Evolutionary conservation across 2,888 invertebrate species (phyloP), one percentile per base, ranked within the genome.

Genomic region (Osmoderma eremita): DNA sequence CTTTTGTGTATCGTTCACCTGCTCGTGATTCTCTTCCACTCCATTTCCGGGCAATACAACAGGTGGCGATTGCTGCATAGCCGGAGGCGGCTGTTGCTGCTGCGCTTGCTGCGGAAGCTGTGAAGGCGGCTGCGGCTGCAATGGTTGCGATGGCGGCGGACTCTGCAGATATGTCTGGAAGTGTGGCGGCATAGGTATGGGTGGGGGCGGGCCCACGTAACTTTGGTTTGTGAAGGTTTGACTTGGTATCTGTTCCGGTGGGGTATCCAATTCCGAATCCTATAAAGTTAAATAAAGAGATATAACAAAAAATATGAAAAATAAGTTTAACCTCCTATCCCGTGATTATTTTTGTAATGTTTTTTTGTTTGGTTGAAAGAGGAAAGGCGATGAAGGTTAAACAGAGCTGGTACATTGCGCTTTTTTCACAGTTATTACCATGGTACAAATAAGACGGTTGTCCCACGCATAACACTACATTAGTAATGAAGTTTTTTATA

Each of bases 221-320:
- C 89, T 91, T 79, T 93, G 93, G 82, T 94, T 94, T 64, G 93
- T 94, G 81, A 91, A 94, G 49, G 93, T 94, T 82, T 93, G 93
- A 24, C 91, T 88, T 20, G 92, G 91, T 77, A 94, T 93, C 41
- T 83, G 82, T 72, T 86, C 86, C 48, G 83, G 83, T 0, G 91
- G 90, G 58, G 91, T 89, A 80, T 94, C 94, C 71, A 94, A 85
- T 83, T 95, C 95, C 18, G 95, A 95, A 78, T 97, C 82, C 79
- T 81, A 67, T 38, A 77, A 76, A 68, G 18, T 3, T 3, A 67
- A n/a, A n/a, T 24, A 65, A 20, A 49, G 13, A 65, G 41, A 58
- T 58, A 6, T 65, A 56, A 13, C 12, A 30, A 48, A 30, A 30
- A 30, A 30, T 30, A 30, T 5, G 10, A 30, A n/a, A n/a, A n/a